A percentile compares a stretch with the other conserved stretches of the same genome.
phyloP scores from a whole-genome alignment of 2,888 invertebrate species.

The Rosalia funebris region DNA sequence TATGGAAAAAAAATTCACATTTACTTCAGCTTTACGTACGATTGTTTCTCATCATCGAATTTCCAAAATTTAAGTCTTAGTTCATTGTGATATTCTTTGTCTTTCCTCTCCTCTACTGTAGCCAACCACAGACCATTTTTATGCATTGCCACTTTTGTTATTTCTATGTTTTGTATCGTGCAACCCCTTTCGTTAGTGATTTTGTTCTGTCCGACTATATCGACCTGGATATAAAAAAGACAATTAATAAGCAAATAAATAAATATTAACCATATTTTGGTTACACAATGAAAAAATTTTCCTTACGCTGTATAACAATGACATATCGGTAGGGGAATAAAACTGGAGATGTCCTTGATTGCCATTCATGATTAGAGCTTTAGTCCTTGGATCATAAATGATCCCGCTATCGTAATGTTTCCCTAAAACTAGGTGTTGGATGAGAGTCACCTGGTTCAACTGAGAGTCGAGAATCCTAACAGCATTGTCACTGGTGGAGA shows the following conservation, averaged over 20 bases:
- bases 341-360: slow-evolving; percentile 80
- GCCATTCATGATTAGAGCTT: slow-evolving; percentile 76
- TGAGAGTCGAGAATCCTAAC: slow-evolving; percentile 69
- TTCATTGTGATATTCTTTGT: slow-evolving; percentile 68
- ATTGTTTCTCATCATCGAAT: slow-evolving; percentile 69
- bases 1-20: background rate
- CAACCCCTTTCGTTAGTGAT: slow-evolving; percentile 71
- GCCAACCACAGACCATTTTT: slow-evolving; percentile 77
- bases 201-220: slow-evolving; percentile 77
- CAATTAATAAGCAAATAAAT: background rate
- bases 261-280: background rate
- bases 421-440: slow-evolving; percentile 76
- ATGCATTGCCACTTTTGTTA: slow-evolving; percentile 75
- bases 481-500: slow-evolving; percentile 77
- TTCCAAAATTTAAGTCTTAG: slow-evolving; percentile 81
- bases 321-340: slow-evolving; percentile 73
- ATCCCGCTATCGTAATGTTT: slow-evolving; percentile 70
- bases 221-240: slow-evolving; percentile 65
- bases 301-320: slow-evolving; percentile 77
- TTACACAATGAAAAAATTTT: no score
- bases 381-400: slow-evolving; percentile 71
- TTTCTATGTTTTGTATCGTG: slow-evolving; percentile 72
- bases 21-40: slow-evolving; percentile 60
- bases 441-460: slow-evolving; percentile 66
- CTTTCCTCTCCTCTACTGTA: slow-evolving; percentile 73